phyloP scores from a whole-genome alignment of 2,113 vertebrate genomes.

The Rhea pennata region DNA sequence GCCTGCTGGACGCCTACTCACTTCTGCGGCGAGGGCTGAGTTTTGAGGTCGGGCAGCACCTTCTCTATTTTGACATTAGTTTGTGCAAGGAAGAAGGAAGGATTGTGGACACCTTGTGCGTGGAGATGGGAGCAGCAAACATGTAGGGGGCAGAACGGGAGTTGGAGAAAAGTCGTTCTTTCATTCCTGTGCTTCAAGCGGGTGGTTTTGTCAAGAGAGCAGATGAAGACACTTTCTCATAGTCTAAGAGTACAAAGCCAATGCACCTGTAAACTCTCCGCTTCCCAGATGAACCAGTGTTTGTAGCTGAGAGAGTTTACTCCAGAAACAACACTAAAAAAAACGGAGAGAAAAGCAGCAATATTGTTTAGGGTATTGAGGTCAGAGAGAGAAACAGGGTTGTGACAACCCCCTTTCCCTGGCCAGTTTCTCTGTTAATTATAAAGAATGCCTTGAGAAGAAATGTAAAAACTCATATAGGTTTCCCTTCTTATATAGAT shows the following conservation, averaged over 20 bases:
- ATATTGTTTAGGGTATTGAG: too few species aligned
- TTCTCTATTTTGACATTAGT: not conserved
- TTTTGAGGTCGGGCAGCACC: not conserved
- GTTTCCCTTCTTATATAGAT: not conserved
- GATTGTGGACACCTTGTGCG: not conserved
- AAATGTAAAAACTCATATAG: not conserved
- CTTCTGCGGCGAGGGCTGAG: not conserved
- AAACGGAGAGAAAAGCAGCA: not conserved
- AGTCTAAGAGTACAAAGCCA: not conserved
- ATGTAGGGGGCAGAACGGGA: not conserved
- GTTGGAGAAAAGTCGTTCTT: not conserved
- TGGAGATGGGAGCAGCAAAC: not conserved
- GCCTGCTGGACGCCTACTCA: not conserved
- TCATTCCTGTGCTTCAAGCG: not conserved
- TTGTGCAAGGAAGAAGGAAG: not conserved
- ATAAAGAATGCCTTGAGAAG: not conserved
- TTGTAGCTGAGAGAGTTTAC: not conserved
- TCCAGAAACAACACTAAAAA: not conserved
- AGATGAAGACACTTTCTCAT: not conserved
- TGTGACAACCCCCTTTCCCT: not conserved
- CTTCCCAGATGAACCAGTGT: not conserved
- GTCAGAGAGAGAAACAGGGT: not conserved
- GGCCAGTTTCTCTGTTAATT: not conserved
- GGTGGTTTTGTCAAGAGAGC: not conserved
- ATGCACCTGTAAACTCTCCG: not conserved